Base-by-base conservation (phyloP, 2,113 vertebrate species). In the Macquaria australasica region DNA sequence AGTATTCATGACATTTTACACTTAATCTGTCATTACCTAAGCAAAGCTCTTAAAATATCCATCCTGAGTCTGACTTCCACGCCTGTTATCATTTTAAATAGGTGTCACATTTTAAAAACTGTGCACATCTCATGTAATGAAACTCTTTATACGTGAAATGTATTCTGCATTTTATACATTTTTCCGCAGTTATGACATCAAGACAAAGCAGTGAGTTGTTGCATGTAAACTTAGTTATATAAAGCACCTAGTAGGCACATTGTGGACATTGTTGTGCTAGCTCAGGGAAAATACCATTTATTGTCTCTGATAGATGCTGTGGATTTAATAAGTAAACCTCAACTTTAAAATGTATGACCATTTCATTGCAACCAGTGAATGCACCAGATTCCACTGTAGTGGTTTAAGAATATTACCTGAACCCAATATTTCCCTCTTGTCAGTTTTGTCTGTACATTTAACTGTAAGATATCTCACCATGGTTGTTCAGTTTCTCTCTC, bases 241-340 rank as follows among this genome's bases (percentile, higher is more conserved):
- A 43, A 81, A 60, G 45, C 81, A 81, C 74, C 62, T 39, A 72
- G 80, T 76, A 75, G 74, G 83, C 73, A 73, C 82, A 56, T 75
- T 41, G 83, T 86, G 53, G 66, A 79, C 62, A 51, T 84, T 78
- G 73, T 87, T 53, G 83, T 88, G 89, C 89, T 87, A 73, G 90
- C 93, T 95, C 93, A 93, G 94, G 91, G 94, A 94, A 87, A 87
- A 89, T 62, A 81, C 23, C 39, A 23, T 71, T 58, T 74, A 34
- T 82, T 83, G 91, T 93, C 91, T 85, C 59, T 86, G 93, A 92
- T 93, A 58, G 94, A 94, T 68, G 92, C 94, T 92, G 92, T 92
- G 92, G 91, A 76, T 68, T 85, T 34, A 59, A 73, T 59, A 51
- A 43, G 23, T 25, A n/a, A 83, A 82, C 82, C 56, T 79, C 76